Evolutionary conservation across 2,113 vertebrate genomes (phyloP), one percentile per base, ranked within the genome.

Genomic region (Aphelocoma coerulescens): DNA sequence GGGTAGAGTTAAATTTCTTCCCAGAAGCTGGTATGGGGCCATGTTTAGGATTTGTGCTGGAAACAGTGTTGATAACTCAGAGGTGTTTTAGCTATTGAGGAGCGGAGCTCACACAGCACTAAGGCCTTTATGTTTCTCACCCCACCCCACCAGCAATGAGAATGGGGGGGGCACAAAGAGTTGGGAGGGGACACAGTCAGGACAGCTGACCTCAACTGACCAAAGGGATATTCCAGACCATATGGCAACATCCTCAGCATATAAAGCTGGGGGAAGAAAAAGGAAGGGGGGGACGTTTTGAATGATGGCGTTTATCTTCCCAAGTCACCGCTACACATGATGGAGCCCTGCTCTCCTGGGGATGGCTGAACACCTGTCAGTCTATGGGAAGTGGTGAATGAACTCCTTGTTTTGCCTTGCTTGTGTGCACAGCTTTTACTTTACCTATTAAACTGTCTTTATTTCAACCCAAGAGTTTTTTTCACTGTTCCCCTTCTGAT

Each of bases 131-230:
- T 49, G 26, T 23, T 41, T 54, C 52, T 48, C 54, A 68, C 12
- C 44, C n/a, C 14, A 41, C 13, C 4, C 3, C n/a, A 66, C 5
- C 59, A 28, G 35, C 0, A 0, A 68, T 1, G 3, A 62, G 41
- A 48, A 28, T 20, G n/a, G 24, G 6, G 6, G 19, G 10, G 3
- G 15, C 27, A 65, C 35, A 55, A 27, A 23, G 54, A 62, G 11
- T 0, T 81, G 41, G 27, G 16, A 75, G 13, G 19, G 16, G 11
- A 33, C 32, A 68, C 3, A 75, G 30, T 27, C 39, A 80, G 68
- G 16, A 68, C 54, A 75, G 27, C 61, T 26, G 75, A 62, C 32
- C 13, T 16, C n/a, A 55, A 4, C 7, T 43, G 54, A 43, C n/a
- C 26, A 73, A 15, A 74, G 19, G 32, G 68, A 55, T 86, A 55